Conservation (phyloP, 1,140 invertebrate species). For the Drosophila jambulina region DNA sequence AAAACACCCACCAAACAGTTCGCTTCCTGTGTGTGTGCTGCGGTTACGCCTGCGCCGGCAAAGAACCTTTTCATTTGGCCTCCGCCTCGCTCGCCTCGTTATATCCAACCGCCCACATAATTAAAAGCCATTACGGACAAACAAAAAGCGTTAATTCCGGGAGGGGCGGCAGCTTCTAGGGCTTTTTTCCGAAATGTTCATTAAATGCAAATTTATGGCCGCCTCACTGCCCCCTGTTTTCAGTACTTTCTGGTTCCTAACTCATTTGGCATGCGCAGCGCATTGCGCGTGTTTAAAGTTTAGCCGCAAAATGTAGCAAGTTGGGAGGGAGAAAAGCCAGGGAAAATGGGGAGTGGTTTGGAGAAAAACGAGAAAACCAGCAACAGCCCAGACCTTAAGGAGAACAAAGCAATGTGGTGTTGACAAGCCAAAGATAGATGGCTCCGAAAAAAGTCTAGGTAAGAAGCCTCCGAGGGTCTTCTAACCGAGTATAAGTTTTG, state of each 20-base stretch:
- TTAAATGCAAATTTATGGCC: slow-evolving; percentile 81
- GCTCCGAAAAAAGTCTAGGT: slow-evolving; percentile 31
- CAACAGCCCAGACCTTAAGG: slow-evolving; percentile 13
- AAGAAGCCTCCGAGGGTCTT: background rate
- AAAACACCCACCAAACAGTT: slow-evolving; percentile 60
- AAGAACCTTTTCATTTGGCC: slow-evolving; percentile 29
- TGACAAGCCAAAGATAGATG: slow-evolving; percentile 77
- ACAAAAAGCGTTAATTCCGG: slow-evolving; percentile 65
- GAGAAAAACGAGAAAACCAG: slow-evolving; percentile 77
- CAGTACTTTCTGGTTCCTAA: slow-evolving; percentile 3
- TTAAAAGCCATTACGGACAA: slow-evolving; percentile 76
- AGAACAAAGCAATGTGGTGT: slow-evolving; percentile 53
- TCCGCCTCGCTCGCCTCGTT: slow-evolving; percentile 14
- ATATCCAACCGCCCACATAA: slow-evolving; percentile 64
- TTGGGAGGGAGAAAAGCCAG: background rate
- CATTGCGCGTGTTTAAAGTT: slow-evolving; percentile 78
- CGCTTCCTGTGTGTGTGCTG: slow-evolving; percentile 55
- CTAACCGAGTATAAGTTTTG: slow-evolving; percentile 2
- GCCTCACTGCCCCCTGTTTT: background rate
- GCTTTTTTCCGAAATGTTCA: slow-evolving; percentile 62
- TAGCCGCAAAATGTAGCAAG: slow-evolving; percentile 63
- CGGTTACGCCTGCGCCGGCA: slow-evolving; percentile 67
- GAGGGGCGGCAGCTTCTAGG: slow-evolving; percentile 31
- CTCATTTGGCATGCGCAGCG: slow-evolving; percentile 78
- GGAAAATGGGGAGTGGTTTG: slow-evolving; percentile 30